Conservation (phyloP, 2,888 invertebrate genomes). For the Nemurella pictetii region DNA sequence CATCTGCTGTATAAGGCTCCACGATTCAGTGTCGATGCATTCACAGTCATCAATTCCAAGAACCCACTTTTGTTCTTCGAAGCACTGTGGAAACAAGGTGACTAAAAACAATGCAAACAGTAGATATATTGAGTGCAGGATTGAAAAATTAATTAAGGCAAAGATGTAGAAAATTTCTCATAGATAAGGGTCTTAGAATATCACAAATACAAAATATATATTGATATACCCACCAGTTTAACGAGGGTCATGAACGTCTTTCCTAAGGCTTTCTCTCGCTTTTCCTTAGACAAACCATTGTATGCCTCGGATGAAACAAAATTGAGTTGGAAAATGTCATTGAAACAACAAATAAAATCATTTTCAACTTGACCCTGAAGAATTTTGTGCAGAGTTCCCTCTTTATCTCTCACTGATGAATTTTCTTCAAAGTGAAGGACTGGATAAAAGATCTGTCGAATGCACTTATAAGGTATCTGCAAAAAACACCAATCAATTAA, state of each 20-base stretch:
- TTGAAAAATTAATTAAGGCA: no score
- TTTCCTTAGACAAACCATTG: conserved; percentile 43
- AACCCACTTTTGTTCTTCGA: conserved; percentile 50
- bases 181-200: no score
- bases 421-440: conserved; percentile 51
- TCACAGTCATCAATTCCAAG: conserved; percentile 64
- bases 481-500: no score
- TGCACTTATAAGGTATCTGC: conserved; percentile 52
- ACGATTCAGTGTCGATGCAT: conserved; percentile 51
- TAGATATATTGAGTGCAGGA: no score
- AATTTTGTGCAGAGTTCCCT: conserved; percentile 50
- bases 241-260: conserved; percentile 52
- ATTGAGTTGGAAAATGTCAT: conserved; percentile 49
- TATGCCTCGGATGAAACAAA: conserved; percentile 45
- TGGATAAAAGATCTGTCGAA: conserved; percentile 53
- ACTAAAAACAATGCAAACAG: neutral
- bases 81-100: conserved; percentile 37
- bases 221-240: neutral
- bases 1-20: conserved; percentile 47
- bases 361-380: conserved; percentile 50
- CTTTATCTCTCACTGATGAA: conserved; percentile 50
- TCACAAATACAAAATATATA: neutral
- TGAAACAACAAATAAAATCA: conserved; percentile 54
- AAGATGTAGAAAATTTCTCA: no score
- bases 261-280: conserved; percentile 48